Percentiles rank a stretch among this genome's conserved stretches.
Conservation (phyloP, 1,140 invertebrate species). For the Solen grandis region DNA sequence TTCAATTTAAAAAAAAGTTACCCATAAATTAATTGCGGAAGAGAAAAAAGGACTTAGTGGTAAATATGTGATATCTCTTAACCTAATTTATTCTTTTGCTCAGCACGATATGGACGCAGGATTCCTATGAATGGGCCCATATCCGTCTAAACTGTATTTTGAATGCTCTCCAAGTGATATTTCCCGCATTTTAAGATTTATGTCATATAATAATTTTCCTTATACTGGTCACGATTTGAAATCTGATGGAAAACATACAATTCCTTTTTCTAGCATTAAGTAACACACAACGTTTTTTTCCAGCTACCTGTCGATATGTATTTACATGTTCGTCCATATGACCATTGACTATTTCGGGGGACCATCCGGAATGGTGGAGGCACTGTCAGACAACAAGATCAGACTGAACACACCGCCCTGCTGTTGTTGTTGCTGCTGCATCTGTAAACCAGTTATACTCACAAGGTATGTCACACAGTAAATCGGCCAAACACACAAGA, state of each 20-base stretch:
- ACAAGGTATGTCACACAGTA: conserved; percentile 35
- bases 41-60: too few relatives aligned
- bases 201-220: neutral
- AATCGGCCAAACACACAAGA: too few relatives aligned
- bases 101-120: neutral
- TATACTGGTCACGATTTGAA: neutral
- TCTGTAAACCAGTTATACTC: conserved; percentile 27
- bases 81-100: too few relatives aligned
- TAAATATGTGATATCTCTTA: too few relatives aligned
- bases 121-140: neutral
- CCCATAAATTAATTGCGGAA: too few relatives aligned
- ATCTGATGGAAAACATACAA: neutral
- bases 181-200: neutral
- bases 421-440: conserved; percentile 35
- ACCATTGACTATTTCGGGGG: conserved; percentile 36
- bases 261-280: neutral
- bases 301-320: conserved; percentile 41
- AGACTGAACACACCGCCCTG: conserved; percentile 23
- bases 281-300: neutral
- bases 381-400: conserved; percentile 23
- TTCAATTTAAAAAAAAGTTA: too few relatives aligned
- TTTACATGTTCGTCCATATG: conserved; percentile 34
- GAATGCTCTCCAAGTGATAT: neutral
- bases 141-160: neutral
- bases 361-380: conserved; percentile 2